Evolutionary conservation across 2,113 vertebrate genomes (phyloP).

Genomic region (Lepidothrix coronata): DNA sequence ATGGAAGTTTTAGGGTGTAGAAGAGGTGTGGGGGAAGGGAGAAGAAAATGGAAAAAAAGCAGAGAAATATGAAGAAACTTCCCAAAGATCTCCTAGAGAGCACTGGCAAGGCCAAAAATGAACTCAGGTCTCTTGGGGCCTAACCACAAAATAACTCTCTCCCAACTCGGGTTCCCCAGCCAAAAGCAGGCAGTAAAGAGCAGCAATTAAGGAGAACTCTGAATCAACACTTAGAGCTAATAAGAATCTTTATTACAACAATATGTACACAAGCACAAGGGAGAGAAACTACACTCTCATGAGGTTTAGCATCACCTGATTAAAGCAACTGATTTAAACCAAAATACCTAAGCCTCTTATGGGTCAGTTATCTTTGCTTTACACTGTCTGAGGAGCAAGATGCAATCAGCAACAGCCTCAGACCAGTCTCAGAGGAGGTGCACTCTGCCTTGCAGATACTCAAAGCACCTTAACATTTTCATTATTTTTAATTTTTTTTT

Average conservation of each 20-base stretch:
- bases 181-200: constrained; percentile 49
- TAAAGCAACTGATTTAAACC: neutral
- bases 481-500: neutral
- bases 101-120: constrained; percentile 26
- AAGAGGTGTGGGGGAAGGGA: neutral
- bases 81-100: constrained; percentile 11
- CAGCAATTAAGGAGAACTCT: constrained; percentile 42
- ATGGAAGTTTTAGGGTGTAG: neutral
- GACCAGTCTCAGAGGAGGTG: neutral
- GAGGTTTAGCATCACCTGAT: constrained; percentile 19
- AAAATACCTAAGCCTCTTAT: neutral
- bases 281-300: neutral
- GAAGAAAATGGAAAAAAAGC: neutral
- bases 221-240: constrained; percentile 47
- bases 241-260: constrained; percentile 56
- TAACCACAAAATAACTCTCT: constrained; percentile 48
- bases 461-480: neutral
- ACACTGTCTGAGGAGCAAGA: neutral
- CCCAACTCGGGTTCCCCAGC: neutral
- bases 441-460: neutral
- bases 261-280: neutral
- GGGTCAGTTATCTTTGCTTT: neutral
- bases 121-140: constrained; percentile 25
- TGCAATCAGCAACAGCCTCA: neutral
- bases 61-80: constrained; percentile 35